phyloP scores from a whole-genome alignment of 2,113 vertebrate genomes.

The Hippolais icterina region DNA sequence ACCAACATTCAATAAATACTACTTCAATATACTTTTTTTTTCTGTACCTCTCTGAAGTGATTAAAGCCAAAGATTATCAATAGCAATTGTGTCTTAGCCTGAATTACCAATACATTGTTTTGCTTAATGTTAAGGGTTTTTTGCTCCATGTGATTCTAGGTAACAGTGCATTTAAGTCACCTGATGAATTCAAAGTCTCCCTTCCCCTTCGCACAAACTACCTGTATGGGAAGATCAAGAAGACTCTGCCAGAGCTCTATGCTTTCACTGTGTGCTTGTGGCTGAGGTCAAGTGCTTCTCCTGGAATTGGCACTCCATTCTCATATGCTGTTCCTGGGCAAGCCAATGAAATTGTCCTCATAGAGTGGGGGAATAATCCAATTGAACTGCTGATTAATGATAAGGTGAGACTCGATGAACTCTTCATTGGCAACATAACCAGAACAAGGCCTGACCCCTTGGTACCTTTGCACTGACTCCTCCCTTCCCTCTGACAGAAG shows the following conservation, averaged over 20 bases:
- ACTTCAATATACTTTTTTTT: not conserved
- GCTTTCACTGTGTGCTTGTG: conserved; percentile 97
- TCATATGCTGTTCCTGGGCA: conserved; percentile 95
- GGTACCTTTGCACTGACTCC: not conserved
- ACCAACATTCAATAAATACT: not conserved
- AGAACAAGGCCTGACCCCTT: not conserved
- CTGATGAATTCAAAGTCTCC: conserved; percentile 95
- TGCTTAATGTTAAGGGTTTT: not conserved
- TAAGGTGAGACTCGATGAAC: conserved; percentile 78
- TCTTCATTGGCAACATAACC: rapidly evolving
- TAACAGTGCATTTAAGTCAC: conserved; percentile 93
- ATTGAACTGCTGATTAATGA: conserved; percentile 97
- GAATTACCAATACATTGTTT: not conserved
- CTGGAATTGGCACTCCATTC: conserved; percentile 94
- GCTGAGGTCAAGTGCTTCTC: conserved; percentile 91
- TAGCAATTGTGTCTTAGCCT: not conserved
- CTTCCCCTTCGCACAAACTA: conserved; percentile 96
- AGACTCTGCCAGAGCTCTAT: conserved; percentile 94
- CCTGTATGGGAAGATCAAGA: conserved; percentile 94
- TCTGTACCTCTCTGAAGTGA: not conserved
- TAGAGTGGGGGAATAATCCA: conserved; percentile 98
- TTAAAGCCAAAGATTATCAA: not conserved
- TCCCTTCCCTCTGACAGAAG: not conserved
- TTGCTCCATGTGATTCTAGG: conserved; percentile 66
- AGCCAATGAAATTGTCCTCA: conserved; percentile 97